Evolutionary conservation across 2,888 invertebrate genomes (phyloP).

Genomic region (Trilocha varians): DNA sequence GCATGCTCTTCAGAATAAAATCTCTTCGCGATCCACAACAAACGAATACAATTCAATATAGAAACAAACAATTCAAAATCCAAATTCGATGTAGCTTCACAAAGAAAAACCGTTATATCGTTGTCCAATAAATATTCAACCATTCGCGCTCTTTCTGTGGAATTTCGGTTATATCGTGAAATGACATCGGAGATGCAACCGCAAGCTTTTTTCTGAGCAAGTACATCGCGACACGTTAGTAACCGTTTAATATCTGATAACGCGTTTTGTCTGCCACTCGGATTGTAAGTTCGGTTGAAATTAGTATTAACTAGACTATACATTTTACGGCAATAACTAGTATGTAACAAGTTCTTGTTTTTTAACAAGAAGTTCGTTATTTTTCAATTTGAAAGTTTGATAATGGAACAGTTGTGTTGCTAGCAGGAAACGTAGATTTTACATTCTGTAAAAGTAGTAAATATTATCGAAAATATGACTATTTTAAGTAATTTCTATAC

Average conservation of each 20-base stretch:
- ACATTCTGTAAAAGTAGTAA: too few relatives aligned
- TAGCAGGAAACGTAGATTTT: too few relatives aligned
- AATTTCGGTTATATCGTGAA: constrained; percentile 37
- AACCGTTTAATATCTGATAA: constrained; percentile 56
- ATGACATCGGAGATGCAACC: constrained; percentile 53
- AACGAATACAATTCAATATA: constrained; percentile 41
- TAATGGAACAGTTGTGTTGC: background rate
- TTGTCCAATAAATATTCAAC: constrained; percentile 54
- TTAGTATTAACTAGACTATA: constrained; percentile 47
- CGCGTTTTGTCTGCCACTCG: constrained; percentile 49
- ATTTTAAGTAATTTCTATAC: too few relatives aligned
- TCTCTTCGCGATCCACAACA: constrained; percentile 41
- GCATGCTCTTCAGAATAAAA: constrained; percentile 56
- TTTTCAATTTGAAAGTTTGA: background rate
- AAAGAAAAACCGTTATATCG: constrained; percentile 58
- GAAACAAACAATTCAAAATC: constrained; percentile 50
- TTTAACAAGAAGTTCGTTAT: background rate
- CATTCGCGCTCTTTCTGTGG: constrained; percentile 38
- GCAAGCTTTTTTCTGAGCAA: constrained; percentile 55
- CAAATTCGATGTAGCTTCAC: constrained; percentile 60
- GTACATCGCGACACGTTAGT: constrained; percentile 50
- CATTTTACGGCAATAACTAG: too few relatives aligned
- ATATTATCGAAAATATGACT: too few relatives aligned
- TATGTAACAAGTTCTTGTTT: too few relatives aligned
- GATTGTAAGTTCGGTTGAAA: constrained; percentile 56